Base-by-base conservation (phyloP, 2,797 vertebrate species). In the Sebastes taczanowskii region DNA sequence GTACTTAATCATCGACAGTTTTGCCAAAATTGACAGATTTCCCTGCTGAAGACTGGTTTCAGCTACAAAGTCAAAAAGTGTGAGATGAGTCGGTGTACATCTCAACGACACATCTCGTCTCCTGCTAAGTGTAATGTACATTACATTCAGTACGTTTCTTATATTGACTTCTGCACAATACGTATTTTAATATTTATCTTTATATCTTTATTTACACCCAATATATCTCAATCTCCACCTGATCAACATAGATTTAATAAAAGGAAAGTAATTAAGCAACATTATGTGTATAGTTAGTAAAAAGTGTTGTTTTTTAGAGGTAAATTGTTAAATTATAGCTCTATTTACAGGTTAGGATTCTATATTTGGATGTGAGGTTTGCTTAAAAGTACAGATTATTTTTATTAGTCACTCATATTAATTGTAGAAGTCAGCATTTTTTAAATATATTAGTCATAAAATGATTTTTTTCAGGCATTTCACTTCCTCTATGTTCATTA, bases 21-120 rank as follows among this genome's bases (percentile, higher is more conserved):
- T 49, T 34, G 22, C 71, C 64, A 67, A 76, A 76, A 64, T n/a
- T 38, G 53, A 74, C 68, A 69, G 46, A 34, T 78, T 82, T 71
- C 55, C 25, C 25, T 32, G 20, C 53, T 69, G 49, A 72, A 29
- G 29, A 58, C 58, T 23, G 32, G 27, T 59, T 69, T 60, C 64
- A 78, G 25, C 65, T 27, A 30, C 52, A 61, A 56, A 67, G 8
- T 35, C 9, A 70, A 70, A 78, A 66, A 63, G 18, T 72, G 67
- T 66, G 11, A 63, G 9, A 70, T 79, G 56, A 62, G n/a, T 68
- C 25, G 53, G 20, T 18, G 7, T 30, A 42, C n/a, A 23, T 74
- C 27, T 49, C 27, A 62, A 23, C 20, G 10, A 32, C 20, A 22
- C 14, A 64, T 42, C 34, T 25, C 2, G 58, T 59, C 83, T 65